These are phyloP conservation scores for Neomonachus schauinslandi DNA, from an alignment of 2,113 vertebrate genomes.

Conservation along the genomic window DNA sequence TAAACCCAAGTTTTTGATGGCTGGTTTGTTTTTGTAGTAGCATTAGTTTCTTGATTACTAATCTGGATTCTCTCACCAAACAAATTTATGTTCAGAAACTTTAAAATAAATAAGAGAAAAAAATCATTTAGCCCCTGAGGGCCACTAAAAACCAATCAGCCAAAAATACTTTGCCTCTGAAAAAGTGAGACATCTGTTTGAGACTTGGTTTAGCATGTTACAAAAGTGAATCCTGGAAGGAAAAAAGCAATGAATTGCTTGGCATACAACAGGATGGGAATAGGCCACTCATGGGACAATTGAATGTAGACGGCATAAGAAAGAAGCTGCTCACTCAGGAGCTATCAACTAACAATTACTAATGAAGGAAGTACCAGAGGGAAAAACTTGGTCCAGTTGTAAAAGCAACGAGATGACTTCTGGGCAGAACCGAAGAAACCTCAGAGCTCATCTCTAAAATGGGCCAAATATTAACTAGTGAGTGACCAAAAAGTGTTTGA, in stretches of 20 bases:
- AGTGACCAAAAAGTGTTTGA: neutral
- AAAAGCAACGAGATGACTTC: constrained; percentile 32
- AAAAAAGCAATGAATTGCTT: constrained; percentile 53
- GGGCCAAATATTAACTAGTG: neutral
- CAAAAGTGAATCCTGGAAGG: constrained; percentile 12
- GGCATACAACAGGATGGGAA: neutral
- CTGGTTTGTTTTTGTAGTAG: neutral
- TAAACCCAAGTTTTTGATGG: neutral
- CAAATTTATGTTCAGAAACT: constrained; percentile 41
- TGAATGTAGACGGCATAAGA: neutral
- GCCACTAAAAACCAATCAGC: constrained; percentile 53
- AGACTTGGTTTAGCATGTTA: constrained; percentile 51
- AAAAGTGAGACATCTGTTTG: constrained; percentile 66
- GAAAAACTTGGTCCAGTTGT: neutral
- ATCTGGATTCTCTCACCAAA: constrained; percentile 47
- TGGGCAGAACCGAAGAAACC: neutral
- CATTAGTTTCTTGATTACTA: constrained; percentile 43
- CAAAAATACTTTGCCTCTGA: constrained; percentile 60
- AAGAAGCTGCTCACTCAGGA: constrained; percentile 34
- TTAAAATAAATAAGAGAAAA: constrained; percentile 33
- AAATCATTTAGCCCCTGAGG: neutral
- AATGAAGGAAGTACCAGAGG: neutral
- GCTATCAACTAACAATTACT: constrained; percentile 46
- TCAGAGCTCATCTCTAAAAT: neutral
- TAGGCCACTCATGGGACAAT: neutral